Evolutionary conservation across 1,140 invertebrate species (phyloP).

Genomic region (Microplitis demolitor): DNA sequence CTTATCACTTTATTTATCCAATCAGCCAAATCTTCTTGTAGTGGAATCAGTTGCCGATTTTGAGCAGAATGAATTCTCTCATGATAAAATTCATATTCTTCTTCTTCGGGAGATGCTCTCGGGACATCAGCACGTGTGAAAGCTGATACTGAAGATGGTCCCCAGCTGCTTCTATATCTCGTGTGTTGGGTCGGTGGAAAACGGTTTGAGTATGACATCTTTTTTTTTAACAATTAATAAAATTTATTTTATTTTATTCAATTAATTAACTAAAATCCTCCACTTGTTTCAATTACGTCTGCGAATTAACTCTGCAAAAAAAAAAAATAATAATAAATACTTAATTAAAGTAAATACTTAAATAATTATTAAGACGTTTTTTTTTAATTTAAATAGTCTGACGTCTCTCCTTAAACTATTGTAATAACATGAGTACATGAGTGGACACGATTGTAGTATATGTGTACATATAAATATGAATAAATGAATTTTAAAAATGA

Average conservation of each 20-base stretch:
- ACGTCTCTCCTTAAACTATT: constrained; percentile 15
- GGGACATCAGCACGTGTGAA: constrained; percentile 66
- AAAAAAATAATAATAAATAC: no score
- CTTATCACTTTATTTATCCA: constrained; percentile 86
- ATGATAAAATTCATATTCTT: constrained; percentile 77
- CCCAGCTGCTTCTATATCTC: constrained; percentile 70
- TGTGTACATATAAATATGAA: neutral
- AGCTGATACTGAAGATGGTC: constrained; percentile 64
- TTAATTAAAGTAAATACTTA: no score
- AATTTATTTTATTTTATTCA: neutral
- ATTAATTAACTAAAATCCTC: neutral
- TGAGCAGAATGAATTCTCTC: constrained; percentile 77
- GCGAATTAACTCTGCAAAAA: neutral
- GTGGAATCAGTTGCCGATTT: constrained; percentile 76
- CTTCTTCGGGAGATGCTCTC: constrained; percentile 66
- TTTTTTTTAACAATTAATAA: constrained; percentile 9
- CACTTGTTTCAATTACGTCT: neutral
- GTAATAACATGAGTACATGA: constrained; percentile 25
- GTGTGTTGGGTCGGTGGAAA: constrained; percentile 65
- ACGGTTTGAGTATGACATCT: constrained; percentile 67
- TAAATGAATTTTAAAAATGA: neutral
- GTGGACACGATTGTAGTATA: constrained; percentile 4
- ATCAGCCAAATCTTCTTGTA: constrained; percentile 84
- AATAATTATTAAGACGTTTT: no score
- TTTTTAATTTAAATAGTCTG: neutral